Conservation (phyloP, 2,888 invertebrate genomes). For the Strigamia maritima region DNA sequence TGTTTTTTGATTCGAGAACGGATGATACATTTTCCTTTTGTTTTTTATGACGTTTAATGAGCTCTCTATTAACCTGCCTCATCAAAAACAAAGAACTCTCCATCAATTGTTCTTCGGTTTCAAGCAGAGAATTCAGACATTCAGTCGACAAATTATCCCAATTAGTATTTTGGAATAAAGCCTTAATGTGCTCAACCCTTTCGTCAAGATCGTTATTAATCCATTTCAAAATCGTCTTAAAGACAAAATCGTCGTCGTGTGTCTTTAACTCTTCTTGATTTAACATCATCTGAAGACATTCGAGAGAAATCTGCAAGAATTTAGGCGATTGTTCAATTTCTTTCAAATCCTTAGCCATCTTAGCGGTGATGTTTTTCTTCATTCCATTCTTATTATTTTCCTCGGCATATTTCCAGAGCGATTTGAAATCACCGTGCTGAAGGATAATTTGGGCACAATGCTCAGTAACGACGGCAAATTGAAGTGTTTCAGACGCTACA, state of each 20-base stretch:
- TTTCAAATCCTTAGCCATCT: not conserved
- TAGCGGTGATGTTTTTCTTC: not conserved
- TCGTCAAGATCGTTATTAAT: conserved; percentile 1
- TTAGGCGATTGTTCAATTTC: not conserved
- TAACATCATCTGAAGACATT: not conserved
- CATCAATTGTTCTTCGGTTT: not conserved
- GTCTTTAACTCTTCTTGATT: not conserved
- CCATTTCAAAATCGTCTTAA: not conserved
- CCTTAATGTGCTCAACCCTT: not conserved
- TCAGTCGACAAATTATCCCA: not conserved
- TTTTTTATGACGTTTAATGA: not conserved
- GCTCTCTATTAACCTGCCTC: not conserved
- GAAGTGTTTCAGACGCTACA: not conserved
- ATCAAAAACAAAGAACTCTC: not conserved
- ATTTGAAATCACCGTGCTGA: not conserved
- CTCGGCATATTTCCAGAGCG: not conserved
- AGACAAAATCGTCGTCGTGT: not conserved
- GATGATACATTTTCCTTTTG: too few species aligned
- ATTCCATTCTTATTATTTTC: not conserved
- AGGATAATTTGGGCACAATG: not conserved
- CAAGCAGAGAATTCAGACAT: not conserved
- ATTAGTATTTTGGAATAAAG: not conserved
- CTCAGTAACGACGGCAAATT: not conserved
- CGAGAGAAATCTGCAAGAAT: not conserved
- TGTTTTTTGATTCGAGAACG: not conserved